These are phyloP conservation scores for Drosophila barbarae DNA, from an alignment of 2,888 invertebrate species.

Conservation along the genomic window DNA sequence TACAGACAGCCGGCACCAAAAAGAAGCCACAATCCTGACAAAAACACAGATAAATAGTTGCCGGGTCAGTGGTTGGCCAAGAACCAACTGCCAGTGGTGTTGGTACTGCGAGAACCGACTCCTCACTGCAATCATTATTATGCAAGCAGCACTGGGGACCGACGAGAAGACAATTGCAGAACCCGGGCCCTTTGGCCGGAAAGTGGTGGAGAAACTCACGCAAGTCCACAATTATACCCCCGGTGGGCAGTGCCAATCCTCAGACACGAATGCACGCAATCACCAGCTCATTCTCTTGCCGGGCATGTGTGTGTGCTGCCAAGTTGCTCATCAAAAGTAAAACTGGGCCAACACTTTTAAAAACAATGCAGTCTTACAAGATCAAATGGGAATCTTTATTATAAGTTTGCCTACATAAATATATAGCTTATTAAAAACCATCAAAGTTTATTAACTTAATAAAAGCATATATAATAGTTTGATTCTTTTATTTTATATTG, in stretches of 20 bases:
- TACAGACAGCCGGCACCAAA: slow-evolving; percentile 31
- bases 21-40: slow-evolving; percentile 41
- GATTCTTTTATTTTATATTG: too few relatives aligned
- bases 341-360: slow-evolving; percentile 6
- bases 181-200: slow-evolving; percentile 9
- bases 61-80: slow-evolving; percentile 1
- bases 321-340: slow-evolving; percentile 9
- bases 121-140: slow-evolving; percentile 39
- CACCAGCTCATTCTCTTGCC: slow-evolving; percentile 29
- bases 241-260: slow-evolving; percentile 28
- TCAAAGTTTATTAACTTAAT: background rate
- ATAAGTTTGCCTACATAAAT: background rate
- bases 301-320: slow-evolving; percentile 15
- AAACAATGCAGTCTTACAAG: background rate
- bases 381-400: background rate
- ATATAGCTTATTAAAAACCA: background rate
- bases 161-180: slow-evolving; percentile 37
- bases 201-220: slow-evolving; percentile 23
- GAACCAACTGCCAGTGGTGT: background rate
- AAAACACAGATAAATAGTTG: slow-evolving; percentile 45
- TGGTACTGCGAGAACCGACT: background rate
- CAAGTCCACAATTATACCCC: slow-evolving; percentile 36
- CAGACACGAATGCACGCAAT: slow-evolving; percentile 40
- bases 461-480: too few relatives aligned
- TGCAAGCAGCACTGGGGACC: slow-evolving; percentile 35